Base-by-base conservation (phyloP, 2,888 invertebrate species). In the Oithona nana region DNA sequence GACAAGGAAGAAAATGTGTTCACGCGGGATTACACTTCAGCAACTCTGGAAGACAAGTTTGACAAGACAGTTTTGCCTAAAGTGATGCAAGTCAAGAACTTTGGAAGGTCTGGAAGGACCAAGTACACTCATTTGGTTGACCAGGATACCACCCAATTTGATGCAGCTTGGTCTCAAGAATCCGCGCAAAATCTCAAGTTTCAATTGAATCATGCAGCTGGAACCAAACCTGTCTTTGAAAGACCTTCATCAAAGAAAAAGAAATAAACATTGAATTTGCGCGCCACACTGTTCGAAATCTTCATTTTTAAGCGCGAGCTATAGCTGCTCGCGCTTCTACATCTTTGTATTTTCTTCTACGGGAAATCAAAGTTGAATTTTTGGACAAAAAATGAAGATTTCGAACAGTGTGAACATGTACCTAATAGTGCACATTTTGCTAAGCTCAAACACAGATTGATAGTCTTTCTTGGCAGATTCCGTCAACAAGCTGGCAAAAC, bases 121-220 rank as follows among this genome's bases (percentile, higher is more conserved):
- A 99, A 99, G 71, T 98, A 98, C 75, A 98, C 98, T 0, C 98
- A 98, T 76, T 77, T 98, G 70, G 95, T 98, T 0, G 97, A 95
- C 74, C 98, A 99, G 73, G 98, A 98, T 71, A 98, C 97, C 0
- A 98, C 98, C 0, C 88, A 89, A 71, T 93, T 93, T 70, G 94
- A 97, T 71, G 93, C 94, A 0, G 92, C 95, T 0, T 98, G 98
- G 98, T 85, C 87, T 65, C 84, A 85, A 11, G 94, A 95, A 70
- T 88, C 89, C 0, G 79, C 86, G 0, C 86, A 86, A 71, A 90
- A 88, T 72, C 75, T 86, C 52, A 90, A 90, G 73, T 90, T 90
- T 70, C 83, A 86, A 69, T 81, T 81, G 67, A 84, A 84, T 71
- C 86, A 86, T 72, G 86, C 93, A 1, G 97, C 92, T 16, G 95